These are phyloP conservation scores for Apomyelois bistriatella DNA, from an alignment of 2,888 invertebrate species.

Conservation along the genomic window DNA sequence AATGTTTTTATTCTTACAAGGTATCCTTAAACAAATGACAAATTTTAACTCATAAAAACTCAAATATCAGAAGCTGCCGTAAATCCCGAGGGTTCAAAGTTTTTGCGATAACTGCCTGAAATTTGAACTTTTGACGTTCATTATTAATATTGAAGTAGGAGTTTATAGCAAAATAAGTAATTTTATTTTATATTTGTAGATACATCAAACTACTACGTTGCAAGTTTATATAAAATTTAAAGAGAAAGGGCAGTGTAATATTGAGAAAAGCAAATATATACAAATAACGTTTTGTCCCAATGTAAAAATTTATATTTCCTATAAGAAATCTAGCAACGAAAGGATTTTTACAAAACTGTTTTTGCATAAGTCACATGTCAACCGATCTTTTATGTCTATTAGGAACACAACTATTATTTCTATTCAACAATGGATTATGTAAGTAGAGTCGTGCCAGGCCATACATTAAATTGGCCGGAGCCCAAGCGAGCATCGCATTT, in stretches of 20 bases:
- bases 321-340: too few relatives aligned
- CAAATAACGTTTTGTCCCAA: too few relatives aligned
- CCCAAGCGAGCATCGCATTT: slow-evolving; percentile 61
- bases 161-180: neutral
- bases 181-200: neutral
- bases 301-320: too few relatives aligned
- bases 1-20: neutral
- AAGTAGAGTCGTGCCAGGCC: slow-evolving; percentile 58
- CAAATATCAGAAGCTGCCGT: neutral
- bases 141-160: slow-evolving; percentile 2
- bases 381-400: neutral
- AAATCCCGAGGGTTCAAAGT: slow-evolving; percentile 3
- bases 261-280: too few relatives aligned
- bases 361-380: neutral
- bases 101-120: slow-evolving; percentile 10
- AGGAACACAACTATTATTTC: slow-evolving; percentile 45
- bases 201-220: too few relatives aligned
- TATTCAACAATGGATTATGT: slow-evolving; percentile 58
- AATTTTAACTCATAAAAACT: neutral
- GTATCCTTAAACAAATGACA: neutral
- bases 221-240: too few relatives aligned
- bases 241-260: too few relatives aligned
- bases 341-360: neutral
- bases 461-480: slow-evolving; percentile 70
- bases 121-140: slow-evolving; percentile 8